phyloP scores from a whole-genome alignment of 2,797 vertebrate species.

The Peromyscus eremicus region DNA sequence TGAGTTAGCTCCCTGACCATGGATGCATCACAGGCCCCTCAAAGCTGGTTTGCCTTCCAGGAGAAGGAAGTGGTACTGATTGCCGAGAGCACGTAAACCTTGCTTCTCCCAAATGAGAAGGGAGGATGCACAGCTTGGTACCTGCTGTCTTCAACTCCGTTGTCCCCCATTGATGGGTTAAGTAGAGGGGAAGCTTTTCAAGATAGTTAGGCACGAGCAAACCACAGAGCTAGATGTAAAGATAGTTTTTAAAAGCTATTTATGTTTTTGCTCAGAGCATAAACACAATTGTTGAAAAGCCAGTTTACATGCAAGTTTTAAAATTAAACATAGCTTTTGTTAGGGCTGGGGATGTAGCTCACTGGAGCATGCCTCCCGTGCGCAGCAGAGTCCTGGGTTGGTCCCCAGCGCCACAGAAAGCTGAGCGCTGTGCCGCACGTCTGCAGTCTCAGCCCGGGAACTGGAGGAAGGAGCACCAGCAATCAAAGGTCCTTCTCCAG shows the following conservation, averaged over 20 bases:
- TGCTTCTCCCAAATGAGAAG: neutral
- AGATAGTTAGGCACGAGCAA: neutral
- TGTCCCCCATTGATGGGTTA: no score
- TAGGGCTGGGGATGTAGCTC: neutral
- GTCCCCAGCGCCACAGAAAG: neutral
- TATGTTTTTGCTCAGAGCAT: neutral
- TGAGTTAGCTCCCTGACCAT: accelerated
- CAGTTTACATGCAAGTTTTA: neutral
- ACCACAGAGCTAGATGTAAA: neutral
- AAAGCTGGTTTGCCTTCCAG: neutral
- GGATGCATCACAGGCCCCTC: neutral
- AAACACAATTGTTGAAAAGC: slow-evolving; percentile 26
- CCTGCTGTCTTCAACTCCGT: neutral
- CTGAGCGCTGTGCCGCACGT: neutral
- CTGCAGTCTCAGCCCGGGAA: neutral
- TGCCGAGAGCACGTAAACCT: neutral
- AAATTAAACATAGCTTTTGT: slow-evolving; percentile 3
- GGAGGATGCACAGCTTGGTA: accelerated
- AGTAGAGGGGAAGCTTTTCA: neutral
- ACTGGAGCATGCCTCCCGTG: neutral
- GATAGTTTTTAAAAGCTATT: slow-evolving; percentile 11
- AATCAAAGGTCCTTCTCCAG: neutral
- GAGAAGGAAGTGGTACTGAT: accelerated
- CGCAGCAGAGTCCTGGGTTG: neutral
- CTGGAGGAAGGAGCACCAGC: neutral